Percentiles rank a stretch among this genome's conserved stretches.
Evolutionary conservation across 2,797 vertebrate species (phyloP).

Genomic region (Alauda arvensis): DNA sequence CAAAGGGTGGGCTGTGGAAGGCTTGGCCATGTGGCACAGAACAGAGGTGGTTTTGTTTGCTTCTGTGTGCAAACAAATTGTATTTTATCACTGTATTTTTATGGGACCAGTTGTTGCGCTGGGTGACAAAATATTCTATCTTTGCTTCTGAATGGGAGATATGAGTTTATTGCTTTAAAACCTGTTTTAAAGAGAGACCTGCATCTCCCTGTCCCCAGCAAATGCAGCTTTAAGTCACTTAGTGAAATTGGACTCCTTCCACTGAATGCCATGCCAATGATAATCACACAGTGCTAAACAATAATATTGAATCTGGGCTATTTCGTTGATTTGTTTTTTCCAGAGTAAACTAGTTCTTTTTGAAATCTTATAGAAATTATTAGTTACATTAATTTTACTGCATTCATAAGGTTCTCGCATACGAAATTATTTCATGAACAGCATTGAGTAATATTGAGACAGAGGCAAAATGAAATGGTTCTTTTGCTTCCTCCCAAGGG

Average conservation of each 20-base stretch:
- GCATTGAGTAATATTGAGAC: neutral
- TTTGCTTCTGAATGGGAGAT: neutral
- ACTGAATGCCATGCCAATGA: neutral
- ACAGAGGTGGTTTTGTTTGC: neutral
- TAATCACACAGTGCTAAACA: neutral
- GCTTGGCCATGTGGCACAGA: neutral
- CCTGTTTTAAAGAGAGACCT: neutral
- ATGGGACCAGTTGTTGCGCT: neutral
- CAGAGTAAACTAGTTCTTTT: neutral
- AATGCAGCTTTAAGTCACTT: neutral
- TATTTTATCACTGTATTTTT: neutral
- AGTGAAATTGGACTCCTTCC: neutral
- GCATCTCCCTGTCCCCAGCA: neutral
- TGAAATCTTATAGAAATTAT: neutral
- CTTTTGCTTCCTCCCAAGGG: neutral
- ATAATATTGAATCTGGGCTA: neutral
- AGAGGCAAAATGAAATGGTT: neutral
- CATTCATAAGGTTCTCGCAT: neutral
- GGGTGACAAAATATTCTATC: neutral
- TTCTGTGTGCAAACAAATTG: neutral
- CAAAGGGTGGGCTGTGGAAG: neutral
- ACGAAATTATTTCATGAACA: neutral
- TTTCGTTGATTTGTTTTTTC: neutral
- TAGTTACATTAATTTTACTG: neutral
- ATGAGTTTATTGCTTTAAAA: slow-evolving; percentile 1